Evolutionary conservation across 64 coral and sea anemone genomes (phyloP), one percentile per base, ranked within the genome.

Genomic region (Stylophora pistillata): DNA sequence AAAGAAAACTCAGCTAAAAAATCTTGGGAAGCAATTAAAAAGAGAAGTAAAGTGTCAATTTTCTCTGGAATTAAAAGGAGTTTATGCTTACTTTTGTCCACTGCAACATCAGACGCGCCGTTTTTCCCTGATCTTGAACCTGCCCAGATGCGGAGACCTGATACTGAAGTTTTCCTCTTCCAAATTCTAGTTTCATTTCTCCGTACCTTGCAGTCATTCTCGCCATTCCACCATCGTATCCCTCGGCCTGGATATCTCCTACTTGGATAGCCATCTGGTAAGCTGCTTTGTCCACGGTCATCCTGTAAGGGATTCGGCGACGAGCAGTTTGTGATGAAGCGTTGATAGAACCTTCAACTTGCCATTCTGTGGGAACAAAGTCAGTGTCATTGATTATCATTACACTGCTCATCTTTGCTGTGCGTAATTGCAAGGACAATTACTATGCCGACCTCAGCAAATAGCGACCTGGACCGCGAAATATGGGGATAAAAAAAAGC

Each of bases 171-270:
- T 70, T 34, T 12, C 30, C 20, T 70, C 53, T 65, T 84, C 80
- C 80, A 84, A 84, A 84, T 23, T 27, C 6, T 13, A 68, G 21
- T 84, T 14, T 84, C 32, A 84, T 9, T 84, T 37, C 62, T 21
- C 27, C 10, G 33, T 9, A 21, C 34, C 69, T 23, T 15, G 3
- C 21, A 14, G 21, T 69, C 3, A 64, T 4, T 29, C 11, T 84
- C 33, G 69, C 26, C 23, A 27, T 84, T 0, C 31, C 20, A 13
- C 69, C 37, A 72, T 80, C 76, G 55, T 69, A 79, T 13, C 88
- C 80, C 21, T 41, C 0, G 52, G 60, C 80, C 14, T 15, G 34
- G 13, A 41, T 32, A 1, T 3, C 26, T 26, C 58, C 17, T 10
- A 66, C 72, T 15, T 71, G 16, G 3, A 91, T 28, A 20, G 16